phyloP scores from a whole-genome alignment of 2,888 invertebrate genomes.

The Pycnomerus fuliginosus region DNA sequence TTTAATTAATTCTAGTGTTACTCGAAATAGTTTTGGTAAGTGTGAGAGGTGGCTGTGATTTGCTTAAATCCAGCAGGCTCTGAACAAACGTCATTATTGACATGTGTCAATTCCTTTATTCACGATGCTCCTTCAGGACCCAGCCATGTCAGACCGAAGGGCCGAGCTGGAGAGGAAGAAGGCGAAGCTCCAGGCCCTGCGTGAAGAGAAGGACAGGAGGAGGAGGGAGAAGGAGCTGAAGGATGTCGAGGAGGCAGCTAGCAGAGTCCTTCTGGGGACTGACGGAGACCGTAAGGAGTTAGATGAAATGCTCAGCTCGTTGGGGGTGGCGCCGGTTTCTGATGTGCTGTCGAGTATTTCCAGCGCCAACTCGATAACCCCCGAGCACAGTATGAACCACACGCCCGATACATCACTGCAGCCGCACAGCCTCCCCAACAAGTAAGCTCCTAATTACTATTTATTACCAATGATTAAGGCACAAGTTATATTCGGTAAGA shows the following conservation, averaged over 20 bases:
- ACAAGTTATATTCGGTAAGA: too few species aligned
- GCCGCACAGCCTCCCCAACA: slow-evolving; percentile 60
- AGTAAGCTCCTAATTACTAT: slow-evolving; percentile 38
- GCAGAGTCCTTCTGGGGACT: slow-evolving; percentile 55
- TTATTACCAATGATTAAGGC: too few species aligned
- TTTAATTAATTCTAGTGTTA: too few species aligned
- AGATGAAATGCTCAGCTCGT: slow-evolving; percentile 82
- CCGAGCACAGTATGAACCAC: slow-evolving; percentile 75
- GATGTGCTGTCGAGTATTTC: slow-evolving; percentile 82
- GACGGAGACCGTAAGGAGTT: slow-evolving; percentile 64
- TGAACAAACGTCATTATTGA: too few species aligned
- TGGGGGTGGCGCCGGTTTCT: slow-evolving; percentile 85
- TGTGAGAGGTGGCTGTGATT: slow-evolving; percentile 14
- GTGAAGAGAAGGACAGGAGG: slow-evolving; percentile 86
- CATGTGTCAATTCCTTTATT: too few species aligned
- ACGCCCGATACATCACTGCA: slow-evolving; percentile 81
- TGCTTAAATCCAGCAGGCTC: too few species aligned
- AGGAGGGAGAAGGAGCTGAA: slow-evolving; percentile 84
- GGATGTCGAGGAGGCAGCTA: slow-evolving; percentile 73
- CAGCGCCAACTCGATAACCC: slow-evolving; percentile 76
- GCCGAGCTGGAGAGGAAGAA: slow-evolving; percentile 92
- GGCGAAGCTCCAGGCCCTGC: slow-evolving; percentile 83
- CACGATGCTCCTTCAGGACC: too few species aligned
- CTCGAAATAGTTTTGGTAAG: background rate
- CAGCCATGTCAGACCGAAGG: slow-evolving; percentile 81